Evolutionary conservation across 2,888 invertebrate genomes (phyloP).

Genomic region (Nymphalis c-album): DNA sequence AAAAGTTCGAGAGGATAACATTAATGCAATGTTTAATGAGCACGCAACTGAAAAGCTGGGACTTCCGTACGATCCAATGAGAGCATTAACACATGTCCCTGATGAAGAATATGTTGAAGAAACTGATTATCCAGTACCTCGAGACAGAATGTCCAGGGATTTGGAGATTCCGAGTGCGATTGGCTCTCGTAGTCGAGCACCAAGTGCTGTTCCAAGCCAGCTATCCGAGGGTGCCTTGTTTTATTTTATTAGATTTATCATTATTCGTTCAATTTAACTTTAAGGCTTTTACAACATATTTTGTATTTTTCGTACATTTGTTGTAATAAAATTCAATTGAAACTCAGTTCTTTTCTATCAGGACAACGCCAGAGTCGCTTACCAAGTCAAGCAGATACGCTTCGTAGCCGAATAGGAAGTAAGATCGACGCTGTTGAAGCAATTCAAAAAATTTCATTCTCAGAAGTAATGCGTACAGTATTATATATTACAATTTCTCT

Average conservation of each 20-base stretch:
- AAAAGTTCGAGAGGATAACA: conserved; percentile 56
- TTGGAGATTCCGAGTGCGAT: conserved; percentile 17
- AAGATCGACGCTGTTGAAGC: conserved; percentile 14
- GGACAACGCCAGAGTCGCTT: conserved; percentile 22
- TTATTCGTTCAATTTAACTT: no score
- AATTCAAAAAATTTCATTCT: conserved; percentile 50
- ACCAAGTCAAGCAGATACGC: conserved; percentile 12
- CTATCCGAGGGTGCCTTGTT: conserved; percentile 17
- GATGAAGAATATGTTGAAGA: conserved; percentile 33
- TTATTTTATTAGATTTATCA: neutral
- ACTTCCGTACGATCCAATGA: conserved; percentile 57
- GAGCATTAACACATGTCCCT: conserved; percentile 55
- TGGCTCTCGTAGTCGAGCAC: conserved; percentile 15
- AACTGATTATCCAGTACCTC: conserved; percentile 8
- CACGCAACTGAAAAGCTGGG: conserved; percentile 49
- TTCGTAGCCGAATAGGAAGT: conserved; percentile 12
- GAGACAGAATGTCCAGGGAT: conserved; percentile 14
- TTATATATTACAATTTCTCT: neutral
- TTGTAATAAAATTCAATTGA: no score
- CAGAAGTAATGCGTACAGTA: conserved; percentile 40
- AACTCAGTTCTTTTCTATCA: neutral
- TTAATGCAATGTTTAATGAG: conserved; percentile 53
- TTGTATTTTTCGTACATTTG: no score
- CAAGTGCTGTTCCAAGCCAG: conserved; percentile 17
- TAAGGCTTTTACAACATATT: no score